These are phyloP conservation scores for Papilio demoleus DNA, from an alignment of 2,888 invertebrate species.

Conservation along the genomic window DNA sequence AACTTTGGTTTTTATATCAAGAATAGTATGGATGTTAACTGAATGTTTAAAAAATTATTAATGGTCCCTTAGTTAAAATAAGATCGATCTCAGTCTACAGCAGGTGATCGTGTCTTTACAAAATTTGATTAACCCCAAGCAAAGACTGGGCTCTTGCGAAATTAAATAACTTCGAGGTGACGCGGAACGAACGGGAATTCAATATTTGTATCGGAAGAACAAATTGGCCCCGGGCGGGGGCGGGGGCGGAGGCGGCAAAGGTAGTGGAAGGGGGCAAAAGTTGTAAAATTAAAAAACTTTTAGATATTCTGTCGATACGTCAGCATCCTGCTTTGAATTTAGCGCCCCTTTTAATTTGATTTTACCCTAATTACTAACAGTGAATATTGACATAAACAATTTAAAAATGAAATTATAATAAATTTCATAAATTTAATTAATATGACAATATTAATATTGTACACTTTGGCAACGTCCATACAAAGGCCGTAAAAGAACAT, in stretches of 20 bases:
- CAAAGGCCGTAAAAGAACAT: slow-evolving; percentile 22
- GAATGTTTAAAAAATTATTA: background rate
- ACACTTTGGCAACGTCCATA: slow-evolving; percentile 15
- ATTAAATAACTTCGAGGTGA: slow-evolving; percentile 20
- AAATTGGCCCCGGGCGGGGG: slow-evolving; percentile 26
- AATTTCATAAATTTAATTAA: too few relatives aligned
- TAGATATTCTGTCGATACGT: slow-evolving; percentile 22
- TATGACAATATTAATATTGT: slow-evolving; percentile 35
- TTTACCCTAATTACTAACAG: background rate
- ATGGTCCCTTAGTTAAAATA: background rate
- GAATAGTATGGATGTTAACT: background rate
- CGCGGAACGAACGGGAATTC: slow-evolving; percentile 26
- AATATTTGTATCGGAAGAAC: slow-evolving; percentile 34
- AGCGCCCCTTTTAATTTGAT: background rate
- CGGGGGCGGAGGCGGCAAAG: background rate
- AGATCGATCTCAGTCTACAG: background rate
- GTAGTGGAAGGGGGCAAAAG: background rate
- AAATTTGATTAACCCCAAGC: slow-evolving; percentile 23
- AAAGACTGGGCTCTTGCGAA: slow-evolving; percentile 4
- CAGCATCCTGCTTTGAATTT: slow-evolving; percentile 25
- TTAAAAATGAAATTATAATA: background rate
- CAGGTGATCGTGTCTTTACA: slow-evolving; percentile 13
- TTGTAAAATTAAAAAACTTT: slow-evolving; percentile 39
- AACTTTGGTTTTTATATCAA: too few relatives aligned
- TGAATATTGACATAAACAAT: slow-evolving; percentile 41